Percentiles rank a stretch among this genome's conserved stretches.
phyloP scores from a whole-genome alignment of 2,113 vertebrate genomes.

The Cyanoliseus patagonus region DNA sequence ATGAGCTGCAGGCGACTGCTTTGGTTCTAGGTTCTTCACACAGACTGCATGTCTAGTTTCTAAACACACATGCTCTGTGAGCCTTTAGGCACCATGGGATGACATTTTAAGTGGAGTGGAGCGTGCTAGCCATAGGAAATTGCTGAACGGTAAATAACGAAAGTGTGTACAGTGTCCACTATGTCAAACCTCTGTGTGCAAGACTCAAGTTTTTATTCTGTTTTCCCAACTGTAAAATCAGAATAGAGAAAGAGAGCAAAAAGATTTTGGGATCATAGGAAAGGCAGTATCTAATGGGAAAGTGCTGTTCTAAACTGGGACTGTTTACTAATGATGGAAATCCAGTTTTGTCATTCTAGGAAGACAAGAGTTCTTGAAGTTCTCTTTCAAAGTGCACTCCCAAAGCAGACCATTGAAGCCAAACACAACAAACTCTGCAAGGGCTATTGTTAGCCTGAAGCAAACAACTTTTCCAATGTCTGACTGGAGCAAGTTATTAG shows the following conservation, averaged over 20 bases:
- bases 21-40: background rate
- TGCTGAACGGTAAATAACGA: background rate
- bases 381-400: background rate
- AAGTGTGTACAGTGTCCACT: background rate
- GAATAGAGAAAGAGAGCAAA: background rate
- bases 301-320: slow-evolving; percentile 6
- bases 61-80: background rate
- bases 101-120: background rate
- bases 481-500: background rate
- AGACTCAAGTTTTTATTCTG: background rate
- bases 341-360: background rate
- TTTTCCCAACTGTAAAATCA: background rate
- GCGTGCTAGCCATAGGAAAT: background rate
- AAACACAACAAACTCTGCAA: slow-evolving; percentile 46
- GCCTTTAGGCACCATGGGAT: background rate
- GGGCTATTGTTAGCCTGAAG: slow-evolving; percentile 13
- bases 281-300: background rate
- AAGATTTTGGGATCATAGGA: background rate
- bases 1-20: background rate
- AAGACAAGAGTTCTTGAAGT: slow-evolving; percentile 9
- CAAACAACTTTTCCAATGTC: background rate
- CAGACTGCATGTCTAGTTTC: background rate
- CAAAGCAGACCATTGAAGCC: background rate
- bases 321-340: slow-evolving; percentile 26
- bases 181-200: background rate